A percentile compares a stretch with the other conserved stretches of the same genome.
These are phyloP conservation scores for Alectoris magna DNA, from an alignment of 2,797 vertebrate species.

Conservation along the genomic window DNA sequence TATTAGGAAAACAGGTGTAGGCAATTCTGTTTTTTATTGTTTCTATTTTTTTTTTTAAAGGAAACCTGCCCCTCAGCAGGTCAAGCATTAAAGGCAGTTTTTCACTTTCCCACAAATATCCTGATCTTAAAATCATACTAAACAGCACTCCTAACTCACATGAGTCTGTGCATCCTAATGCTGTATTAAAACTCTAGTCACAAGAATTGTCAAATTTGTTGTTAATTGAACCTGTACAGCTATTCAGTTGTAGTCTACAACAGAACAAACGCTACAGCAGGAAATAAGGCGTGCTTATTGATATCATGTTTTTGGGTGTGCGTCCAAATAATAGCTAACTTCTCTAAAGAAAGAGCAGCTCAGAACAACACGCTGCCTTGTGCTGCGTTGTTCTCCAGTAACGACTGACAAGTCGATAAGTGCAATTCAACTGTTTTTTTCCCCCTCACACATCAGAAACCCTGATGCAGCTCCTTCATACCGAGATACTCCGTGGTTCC, in stretches of 20 bases:
- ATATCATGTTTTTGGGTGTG: neutral
- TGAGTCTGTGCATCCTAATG: neutral
- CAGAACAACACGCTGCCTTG: neutral
- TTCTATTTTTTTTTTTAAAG: neutral
- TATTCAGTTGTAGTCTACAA: neutral
- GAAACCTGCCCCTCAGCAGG: neutral
- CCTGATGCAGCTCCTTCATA: constrained; percentile 72
- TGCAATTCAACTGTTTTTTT: neutral
- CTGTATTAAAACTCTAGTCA: neutral
- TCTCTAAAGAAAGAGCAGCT: neutral
- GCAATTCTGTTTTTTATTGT: neutral
- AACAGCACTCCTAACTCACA: neutral
- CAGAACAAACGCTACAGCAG: neutral
- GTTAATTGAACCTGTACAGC: neutral
- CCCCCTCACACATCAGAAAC: neutral
- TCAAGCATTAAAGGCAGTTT: neutral
- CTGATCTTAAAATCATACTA: neutral
- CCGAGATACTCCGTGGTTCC: constrained; percentile 97
- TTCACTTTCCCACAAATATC: neutral
- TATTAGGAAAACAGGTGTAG: neutral
- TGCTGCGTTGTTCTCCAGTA: neutral
- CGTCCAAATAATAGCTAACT: neutral
- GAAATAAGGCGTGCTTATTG: neutral
- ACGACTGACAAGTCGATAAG: neutral
- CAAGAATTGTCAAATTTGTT: neutral